Conservation (phyloP, 2,797 vertebrate genomes). For the Enteromius mattozi region DNA sequence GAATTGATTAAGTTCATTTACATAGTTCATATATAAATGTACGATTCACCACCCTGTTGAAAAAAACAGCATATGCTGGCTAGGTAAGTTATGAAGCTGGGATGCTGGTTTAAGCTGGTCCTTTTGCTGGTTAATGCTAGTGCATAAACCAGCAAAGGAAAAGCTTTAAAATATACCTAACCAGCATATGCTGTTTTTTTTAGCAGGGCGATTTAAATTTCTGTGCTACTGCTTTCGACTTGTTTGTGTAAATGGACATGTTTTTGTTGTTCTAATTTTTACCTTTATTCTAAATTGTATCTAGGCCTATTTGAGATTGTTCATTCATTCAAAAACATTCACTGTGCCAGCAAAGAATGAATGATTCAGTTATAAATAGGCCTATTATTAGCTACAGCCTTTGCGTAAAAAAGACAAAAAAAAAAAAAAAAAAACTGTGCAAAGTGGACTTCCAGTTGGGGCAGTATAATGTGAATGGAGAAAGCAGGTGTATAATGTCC, state of each 20-base stretch:
- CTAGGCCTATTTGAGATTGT: not conserved
- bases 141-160: too few relatives aligned
- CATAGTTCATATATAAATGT: not conserved
- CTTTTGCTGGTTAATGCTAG: too few relatives aligned
- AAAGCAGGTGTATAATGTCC: constrained; percentile 33
- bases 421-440: constrained; percentile 8
- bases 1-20: not conserved
- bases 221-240: not conserved
- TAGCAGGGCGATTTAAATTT: not conserved
- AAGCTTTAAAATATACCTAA: too few relatives aligned
- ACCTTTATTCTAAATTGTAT: not conserved
- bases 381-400: not conserved
- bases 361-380: not conserved
- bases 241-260: not conserved
- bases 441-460: not conserved
- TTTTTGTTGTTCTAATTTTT: not conserved
- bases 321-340: not conserved
- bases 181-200: too few relatives aligned
- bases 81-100: too few relatives aligned
- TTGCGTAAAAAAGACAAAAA: not conserved
- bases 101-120: too few relatives aligned
- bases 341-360: not conserved
- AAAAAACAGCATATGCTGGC: too few relatives aligned
- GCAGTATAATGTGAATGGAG: not conserved
- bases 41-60: not conserved